Evolutionary conservation across 2,113 vertebrate genomes (phyloP), one percentile per base, ranked within the genome.

Genomic region (Myanophis thanlyinensis): DNA sequence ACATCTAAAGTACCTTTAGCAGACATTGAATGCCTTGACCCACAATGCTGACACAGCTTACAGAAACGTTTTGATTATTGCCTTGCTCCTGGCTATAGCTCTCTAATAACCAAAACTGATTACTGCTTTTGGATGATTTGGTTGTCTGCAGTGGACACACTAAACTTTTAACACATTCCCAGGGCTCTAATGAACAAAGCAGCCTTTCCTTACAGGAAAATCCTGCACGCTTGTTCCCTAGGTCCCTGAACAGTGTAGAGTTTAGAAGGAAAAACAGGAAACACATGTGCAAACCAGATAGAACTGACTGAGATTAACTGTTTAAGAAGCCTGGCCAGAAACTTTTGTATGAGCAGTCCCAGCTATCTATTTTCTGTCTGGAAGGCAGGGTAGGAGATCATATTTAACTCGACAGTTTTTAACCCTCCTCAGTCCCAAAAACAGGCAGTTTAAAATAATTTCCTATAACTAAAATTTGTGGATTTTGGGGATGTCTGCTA

Each of bases 241-340:
- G 95, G 96, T 96, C 97, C 95, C 97, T 91, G 46, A 89, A 93
- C 93, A 95, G 96, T 96, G 96, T 90, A 96, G 94, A 95, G 89
- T 96, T 96, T 87, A 89, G 95, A 97, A 97, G 97, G 18, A 98
- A 98, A 98, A 99, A 99, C 98, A 99, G 98, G 98, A 99, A 99
- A 98, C 98, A 98, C 96, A 98, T 98, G 98, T 98, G 98, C 95
- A 96, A 96, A 93, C 95, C 97, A 93, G 95, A 98, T 98, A 97
- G 95, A 97, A 96, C 88, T 92, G 95, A 96, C 95, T 94, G 92
- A 96, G 94, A 87, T 95, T 94, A 94, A 95, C 91, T 95, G 94
- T 96, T 96, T 94, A 95, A 94, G 95, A 93, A 94, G 93, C 44
- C 18, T 47, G 89, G 92, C n/a, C 96, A 96, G 95, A 93, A 96